Evolutionary conservation across 2,113 vertebrate species (phyloP).

Genomic region (Hippolais icterina): DNA sequence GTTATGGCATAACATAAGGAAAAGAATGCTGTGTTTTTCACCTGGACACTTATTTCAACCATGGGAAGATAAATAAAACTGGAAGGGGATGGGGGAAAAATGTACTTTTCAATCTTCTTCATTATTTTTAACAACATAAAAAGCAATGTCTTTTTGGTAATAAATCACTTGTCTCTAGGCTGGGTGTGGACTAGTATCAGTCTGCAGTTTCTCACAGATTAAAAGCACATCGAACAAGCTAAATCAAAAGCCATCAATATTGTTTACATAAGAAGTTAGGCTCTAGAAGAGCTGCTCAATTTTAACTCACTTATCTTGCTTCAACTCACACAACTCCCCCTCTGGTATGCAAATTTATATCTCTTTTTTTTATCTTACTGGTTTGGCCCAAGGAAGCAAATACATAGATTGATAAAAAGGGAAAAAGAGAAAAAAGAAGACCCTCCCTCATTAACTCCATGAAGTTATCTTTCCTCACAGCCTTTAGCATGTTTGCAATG

Average conservation of each 20-base stretch:
- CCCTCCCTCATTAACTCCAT: background rate
- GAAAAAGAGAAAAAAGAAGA: rapidly evolving
- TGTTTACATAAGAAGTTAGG: background rate
- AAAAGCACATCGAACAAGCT: background rate
- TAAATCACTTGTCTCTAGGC: background rate
- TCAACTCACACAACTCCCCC: background rate
- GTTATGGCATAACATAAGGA: background rate
- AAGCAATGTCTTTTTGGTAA: background rate
- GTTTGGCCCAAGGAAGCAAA: background rate
- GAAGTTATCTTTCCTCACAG: background rate
- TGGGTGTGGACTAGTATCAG: background rate
- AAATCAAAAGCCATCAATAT: background rate
- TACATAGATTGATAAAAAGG: background rate
- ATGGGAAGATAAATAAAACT: background rate
- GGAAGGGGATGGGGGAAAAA: background rate
- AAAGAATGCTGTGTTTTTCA: background rate
- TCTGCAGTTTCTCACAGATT: background rate
- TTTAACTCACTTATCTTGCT: background rate
- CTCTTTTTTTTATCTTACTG: background rate
- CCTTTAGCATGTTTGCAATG: background rate
- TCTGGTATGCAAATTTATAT: background rate
- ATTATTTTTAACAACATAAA: background rate
- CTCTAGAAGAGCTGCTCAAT: background rate
- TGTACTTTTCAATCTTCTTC: background rate
- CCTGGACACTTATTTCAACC: background rate